Percentiles rank a stretch among this genome's conserved stretches.
These are phyloP conservation scores for roundworm (Caenorhabditis elegans) DNA, from an alignment of 1,140 invertebrate genomes.

Conservation along the genomic window WBcel235 BX284604.4:13248001-13248500, in stretches of 20 bases:
- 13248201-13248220: background rate
- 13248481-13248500: background rate
- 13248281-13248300: background rate
- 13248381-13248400: background rate
- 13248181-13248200: background rate
- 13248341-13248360: slow-evolving; percentile 2
- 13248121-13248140: too few relatives aligned
- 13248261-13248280: background rate
- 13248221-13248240: background rate
- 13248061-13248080: too few relatives aligned
- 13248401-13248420: background rate
- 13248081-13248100: too few relatives aligned
- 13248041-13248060: too few relatives aligned
- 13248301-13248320: slow-evolving; percentile 10
- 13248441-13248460: background rate
- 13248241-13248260: background rate
- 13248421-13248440: background rate
- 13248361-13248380: background rate
- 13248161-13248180: background rate
- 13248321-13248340: background rate
- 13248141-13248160: too few relatives aligned
- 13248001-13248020: too few relatives aligned
- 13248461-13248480: background rate
- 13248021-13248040: too few relatives aligned
- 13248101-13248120: too few relatives aligned